phyloP scores from a whole-genome alignment of 37 sponge, comb jelly and placozoan species.

The Cliona cf. orientalis region DNA sequence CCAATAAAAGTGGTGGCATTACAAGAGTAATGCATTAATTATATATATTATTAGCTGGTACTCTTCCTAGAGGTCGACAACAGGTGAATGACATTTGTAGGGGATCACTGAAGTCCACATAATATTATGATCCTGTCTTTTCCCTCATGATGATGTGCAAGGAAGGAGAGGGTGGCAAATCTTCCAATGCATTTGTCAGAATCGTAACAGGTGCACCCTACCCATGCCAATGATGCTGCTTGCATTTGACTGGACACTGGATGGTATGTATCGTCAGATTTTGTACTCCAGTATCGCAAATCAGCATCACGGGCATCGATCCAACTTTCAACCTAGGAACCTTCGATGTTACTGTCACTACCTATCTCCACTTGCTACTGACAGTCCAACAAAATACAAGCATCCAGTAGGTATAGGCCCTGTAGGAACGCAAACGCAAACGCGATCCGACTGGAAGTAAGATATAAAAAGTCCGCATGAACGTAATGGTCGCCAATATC shows the following conservation, averaged over 20 bases:
- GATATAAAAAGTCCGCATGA: too few relatives aligned
- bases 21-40: too few relatives aligned
- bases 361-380: slow-evolving; percentile 20
- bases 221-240: slow-evolving; percentile 24
- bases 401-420: too few relatives aligned
- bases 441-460: too few relatives aligned
- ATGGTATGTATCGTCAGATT: slow-evolving; percentile 39
- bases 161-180: slow-evolving; percentile 19
- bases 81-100: slow-evolving; percentile 23
- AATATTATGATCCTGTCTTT: slow-evolving; percentile 27
- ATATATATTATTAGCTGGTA: neutral
- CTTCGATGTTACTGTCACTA: slow-evolving; percentile 47
- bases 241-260: slow-evolving; percentile 39
- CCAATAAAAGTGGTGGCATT: slow-evolving; percentile 4
- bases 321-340: slow-evolving; percentile 42
- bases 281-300: neutral
- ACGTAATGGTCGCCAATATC: too few relatives aligned
- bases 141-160: slow-evolving; percentile 46
- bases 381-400: too few relatives aligned
- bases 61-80: slow-evolving; percentile 27
- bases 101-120: neutral
- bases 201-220: slow-evolving; percentile 14
- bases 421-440: too few relatives aligned
- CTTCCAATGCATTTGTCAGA: slow-evolving; percentile 12
- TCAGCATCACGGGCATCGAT: slow-evolving; percentile 23